Conservation (phyloP, 2,888 invertebrate genomes). For the Agonopterix heracliana region DNA sequence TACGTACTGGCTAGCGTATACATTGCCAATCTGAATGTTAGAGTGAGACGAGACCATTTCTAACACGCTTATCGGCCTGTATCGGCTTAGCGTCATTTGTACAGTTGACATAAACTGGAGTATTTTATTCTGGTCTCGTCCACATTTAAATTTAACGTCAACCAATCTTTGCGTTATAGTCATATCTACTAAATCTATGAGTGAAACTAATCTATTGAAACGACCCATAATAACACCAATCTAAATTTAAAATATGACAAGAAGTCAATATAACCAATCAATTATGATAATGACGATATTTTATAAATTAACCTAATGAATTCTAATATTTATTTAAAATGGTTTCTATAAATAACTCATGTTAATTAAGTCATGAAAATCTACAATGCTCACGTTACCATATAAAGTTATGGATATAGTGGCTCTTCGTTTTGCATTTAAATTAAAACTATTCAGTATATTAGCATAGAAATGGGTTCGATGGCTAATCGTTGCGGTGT, state of each 20-base stretch:
- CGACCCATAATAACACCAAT: slow-evolving; percentile 1
- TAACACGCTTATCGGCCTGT: too few relatives aligned
- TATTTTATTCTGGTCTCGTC: too few relatives aligned
- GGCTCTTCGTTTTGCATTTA: slow-evolving; percentile 10
- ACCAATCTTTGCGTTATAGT: too few relatives aligned
- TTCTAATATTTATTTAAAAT: slow-evolving; percentile 1
- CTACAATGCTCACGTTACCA: slow-evolving; percentile 1
- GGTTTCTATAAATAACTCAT: slow-evolving; percentile 3
- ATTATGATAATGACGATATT: slow-evolving; percentile 4
- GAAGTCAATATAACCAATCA: slow-evolving; percentile 5
- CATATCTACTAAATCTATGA: neutral
- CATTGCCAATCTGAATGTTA: too few relatives aligned
- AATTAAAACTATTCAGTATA: slow-evolving; percentile 47
- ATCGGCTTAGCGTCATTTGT: too few relatives aligned
- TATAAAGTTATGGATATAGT: slow-evolving; percentile 4
- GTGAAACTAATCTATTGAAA: slow-evolving; percentile 1
- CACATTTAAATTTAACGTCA: too few relatives aligned
- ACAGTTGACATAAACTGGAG: too few relatives aligned
- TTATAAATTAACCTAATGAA: neutral
- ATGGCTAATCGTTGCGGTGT: slow-evolving; percentile 71
- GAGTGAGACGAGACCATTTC: too few relatives aligned
- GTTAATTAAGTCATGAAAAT: slow-evolving; percentile 6
- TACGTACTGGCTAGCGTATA: too few relatives aligned
- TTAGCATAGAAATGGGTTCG: slow-evolving; percentile 65
- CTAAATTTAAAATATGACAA: slow-evolving; percentile 2